Evolutionary conservation across 2,888 invertebrate species (phyloP).

Genomic region (Eudemis profundana): DNA sequence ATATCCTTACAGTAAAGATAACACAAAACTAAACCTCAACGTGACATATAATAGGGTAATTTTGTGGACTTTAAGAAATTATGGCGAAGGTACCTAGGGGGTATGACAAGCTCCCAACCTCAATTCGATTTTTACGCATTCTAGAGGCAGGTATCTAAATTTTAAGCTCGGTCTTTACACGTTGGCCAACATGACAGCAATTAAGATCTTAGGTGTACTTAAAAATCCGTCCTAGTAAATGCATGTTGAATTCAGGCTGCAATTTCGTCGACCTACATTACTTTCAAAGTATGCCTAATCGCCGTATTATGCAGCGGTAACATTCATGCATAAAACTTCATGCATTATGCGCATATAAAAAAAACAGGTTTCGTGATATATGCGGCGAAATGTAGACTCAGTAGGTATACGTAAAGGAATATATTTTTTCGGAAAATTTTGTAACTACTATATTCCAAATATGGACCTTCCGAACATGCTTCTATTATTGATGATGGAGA

Average conservation of each 20-base stretch:
- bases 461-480: too few relatives aligned
- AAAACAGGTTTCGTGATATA: not conserved
- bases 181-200: not conserved
- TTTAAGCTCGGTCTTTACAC: not conserved
- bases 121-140: slow-evolving; percentile 6
- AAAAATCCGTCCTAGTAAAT: slow-evolving; percentile 12
- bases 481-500: too few relatives aligned
- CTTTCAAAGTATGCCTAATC: slow-evolving; percentile 36
- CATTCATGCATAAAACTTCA: not conserved
- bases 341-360: slow-evolving; percentile 19
- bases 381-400: not conserved
- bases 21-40: too few relatives aligned
- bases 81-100: too few relatives aligned
- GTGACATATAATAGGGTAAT: too few relatives aligned
- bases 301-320: slow-evolving; percentile 16
- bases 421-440: too few relatives aligned
- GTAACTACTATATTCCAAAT: too few relatives aligned
- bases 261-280: slow-evolving; percentile 35
- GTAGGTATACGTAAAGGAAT: not conserved
- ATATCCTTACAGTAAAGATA: too few relatives aligned
- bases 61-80: too few relatives aligned
- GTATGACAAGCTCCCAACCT: too few relatives aligned
- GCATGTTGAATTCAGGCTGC: slow-evolving; percentile 21
- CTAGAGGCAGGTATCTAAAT: not conserved
- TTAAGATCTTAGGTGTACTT: slow-evolving; percentile 10